These are phyloP conservation scores for Numida meleagris DNA, from an alignment of 2,113 vertebrate species.

Conservation along the genomic window DNA sequence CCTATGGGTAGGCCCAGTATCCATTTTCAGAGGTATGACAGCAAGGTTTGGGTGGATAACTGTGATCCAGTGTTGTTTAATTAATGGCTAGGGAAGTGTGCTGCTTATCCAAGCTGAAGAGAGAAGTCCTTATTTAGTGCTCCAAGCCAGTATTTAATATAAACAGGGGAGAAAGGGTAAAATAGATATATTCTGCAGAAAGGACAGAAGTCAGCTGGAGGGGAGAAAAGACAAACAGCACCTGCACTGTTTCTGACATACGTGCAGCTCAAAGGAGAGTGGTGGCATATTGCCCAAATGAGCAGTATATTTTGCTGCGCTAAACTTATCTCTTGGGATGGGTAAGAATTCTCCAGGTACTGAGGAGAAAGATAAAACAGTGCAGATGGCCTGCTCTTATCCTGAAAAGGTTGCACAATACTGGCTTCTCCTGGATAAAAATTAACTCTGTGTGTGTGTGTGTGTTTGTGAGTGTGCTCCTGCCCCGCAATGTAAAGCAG, in stretches of 20 bases:
- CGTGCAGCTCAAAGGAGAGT: not conserved
- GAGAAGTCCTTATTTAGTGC: not conserved
- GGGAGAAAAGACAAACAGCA: not conserved
- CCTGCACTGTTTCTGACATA: not conserved
- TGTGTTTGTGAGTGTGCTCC: not conserved
- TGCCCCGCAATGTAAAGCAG: not conserved
- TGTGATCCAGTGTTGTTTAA: not conserved
- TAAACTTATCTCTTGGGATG: not conserved
- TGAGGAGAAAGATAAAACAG: conserved; percentile 26
- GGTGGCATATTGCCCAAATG: not conserved
- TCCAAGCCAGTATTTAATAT: not conserved
- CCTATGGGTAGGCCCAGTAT: not conserved
- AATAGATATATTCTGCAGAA: not conserved
- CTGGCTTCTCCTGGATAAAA: conserved; percentile 60
- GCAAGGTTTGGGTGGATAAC: not conserved
- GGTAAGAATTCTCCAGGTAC: conserved; percentile 21
- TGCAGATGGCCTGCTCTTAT: not conserved
- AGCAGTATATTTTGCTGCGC: conserved; percentile 12
- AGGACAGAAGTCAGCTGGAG: not conserved
- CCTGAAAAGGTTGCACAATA: not conserved
- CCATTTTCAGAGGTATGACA: not conserved
- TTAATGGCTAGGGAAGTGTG: not conserved
- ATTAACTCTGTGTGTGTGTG: not conserved
- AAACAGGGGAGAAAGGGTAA: not conserved
- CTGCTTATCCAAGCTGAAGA: not conserved